A percentile compares a stretch with the other conserved stretches of the same genome.
Evolutionary conservation across 2,797 vertebrate species (phyloP).

Genomic region (Rhinichthys osculus): DNA sequence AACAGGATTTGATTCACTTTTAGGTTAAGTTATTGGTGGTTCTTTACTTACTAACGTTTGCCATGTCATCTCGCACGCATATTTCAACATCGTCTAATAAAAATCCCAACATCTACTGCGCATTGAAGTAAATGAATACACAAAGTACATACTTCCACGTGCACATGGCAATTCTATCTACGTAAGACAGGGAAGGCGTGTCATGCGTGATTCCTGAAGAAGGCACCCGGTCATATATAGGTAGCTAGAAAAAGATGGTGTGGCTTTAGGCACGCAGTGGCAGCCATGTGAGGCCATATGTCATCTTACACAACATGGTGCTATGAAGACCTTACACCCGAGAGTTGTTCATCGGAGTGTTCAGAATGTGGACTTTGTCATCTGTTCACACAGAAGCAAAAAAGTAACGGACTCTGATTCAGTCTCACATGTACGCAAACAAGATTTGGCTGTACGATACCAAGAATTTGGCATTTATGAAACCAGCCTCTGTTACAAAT

Average conservation of each 20-base stretch:
- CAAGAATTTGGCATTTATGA: not conserved
- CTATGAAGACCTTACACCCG: conserved; percentile 31
- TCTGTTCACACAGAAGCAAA: conserved; percentile 38
- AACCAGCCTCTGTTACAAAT: not conserved
- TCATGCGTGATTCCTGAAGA: conserved; percentile 35
- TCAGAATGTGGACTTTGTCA: conserved; percentile 39
- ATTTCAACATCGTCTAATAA: conserved; percentile 2
- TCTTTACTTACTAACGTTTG: not conserved
- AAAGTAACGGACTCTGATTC: conserved; percentile 23
- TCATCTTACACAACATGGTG: conserved; percentile 49
- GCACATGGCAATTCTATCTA: not conserved
- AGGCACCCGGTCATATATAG: conserved; percentile 39
- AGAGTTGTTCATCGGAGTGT: conserved; percentile 37
- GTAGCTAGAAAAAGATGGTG: conserved; percentile 31
- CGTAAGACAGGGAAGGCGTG: conserved; percentile 22
- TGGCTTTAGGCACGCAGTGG: conserved; percentile 36
- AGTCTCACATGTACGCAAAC: conserved; percentile 10
- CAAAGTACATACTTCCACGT: conserved; percentile 13
- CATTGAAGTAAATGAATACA: not conserved
- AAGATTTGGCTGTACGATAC: not conserved
- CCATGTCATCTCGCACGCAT: not conserved
- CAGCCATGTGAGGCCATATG: conserved; percentile 46
- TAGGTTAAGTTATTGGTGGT: not conserved
- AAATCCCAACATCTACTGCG: not conserved
- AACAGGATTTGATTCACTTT: conserved; percentile 15